Base-by-base conservation (phyloP, 23 tunicate genomes). In the Clavelina lepadiformis region DNA sequence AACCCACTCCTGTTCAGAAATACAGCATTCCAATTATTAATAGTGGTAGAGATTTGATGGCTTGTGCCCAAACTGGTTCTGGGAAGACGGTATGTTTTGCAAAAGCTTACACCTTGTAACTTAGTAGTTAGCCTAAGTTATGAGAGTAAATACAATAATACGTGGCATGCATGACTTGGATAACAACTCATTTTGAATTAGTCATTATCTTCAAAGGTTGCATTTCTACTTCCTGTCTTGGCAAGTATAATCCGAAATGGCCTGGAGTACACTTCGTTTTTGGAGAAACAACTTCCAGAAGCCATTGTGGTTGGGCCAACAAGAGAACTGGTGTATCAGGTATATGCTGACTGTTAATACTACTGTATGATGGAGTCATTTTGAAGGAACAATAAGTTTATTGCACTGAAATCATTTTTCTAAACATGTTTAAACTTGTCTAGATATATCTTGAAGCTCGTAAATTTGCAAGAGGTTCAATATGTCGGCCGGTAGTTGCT, bases 51-150 rank as follows among this genome's bases (percentile, higher is more conserved):
- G 99, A 93, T 74, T 63, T 93, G 26, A 93, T 93, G 99, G 99
- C 99, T 31, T 93, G 99, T 74, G 99, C 99, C 25, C 99, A 93
- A 54, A 93, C 99, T 1, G 99, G 99, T 3, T 85, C 94, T 28
- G 99, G 99, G 28, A 93, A 93, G 55, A 93, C 99, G 18, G 82
- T 76, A 36, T 36, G 82, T 63, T 41, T 41, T 41, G 49, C 49
- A 11, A 41, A 41, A 11, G 15, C 49, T 41, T 41, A 11, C 11
- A 41, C 49, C 11, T 41, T 41, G 49, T 41, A 41, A 15, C n/a
- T n/a, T n/a, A n/a, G n/a, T n/a, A n/a, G n/a, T n/a, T n/a, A n/a
- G n/a, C n/a, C n/a, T n/a, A n/a, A n/a, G n/a, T n/a, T n/a, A n/a
- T n/a, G n/a, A n/a, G n/a, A n/a, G n/a, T n/a, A n/a, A n/a, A n/a